Evolutionary conservation across 2,888 invertebrate genomes (phyloP), one percentile per base, ranked within the genome.

Genomic region (Latrodectus elegans): DNA sequence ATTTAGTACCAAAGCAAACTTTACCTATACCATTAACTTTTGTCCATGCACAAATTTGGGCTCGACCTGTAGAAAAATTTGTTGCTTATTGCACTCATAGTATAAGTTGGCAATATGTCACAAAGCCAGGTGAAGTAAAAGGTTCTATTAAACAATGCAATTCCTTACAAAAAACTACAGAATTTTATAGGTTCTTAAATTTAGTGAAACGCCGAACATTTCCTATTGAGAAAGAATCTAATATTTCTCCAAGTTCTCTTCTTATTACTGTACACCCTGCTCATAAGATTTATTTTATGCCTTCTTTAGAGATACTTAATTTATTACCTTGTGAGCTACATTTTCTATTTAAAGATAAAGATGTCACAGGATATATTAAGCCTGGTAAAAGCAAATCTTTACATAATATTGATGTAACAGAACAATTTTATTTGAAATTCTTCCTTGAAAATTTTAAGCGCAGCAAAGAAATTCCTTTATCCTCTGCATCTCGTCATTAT

Each of bases 231-330:
- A 88, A 77, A 65, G 86, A 87, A 17, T 12, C n/a, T 6, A 80
- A 38, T 81, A 60, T 68, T 12, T 22, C 71, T 22, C 49, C 70
- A n/a, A 71, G 17, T 51, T 15, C 78, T 15, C 14, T 70, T 68
- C 49, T 77, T 1, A 49, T 70, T 22, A 68, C 80, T 14, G 17
- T 73, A 53, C 86, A 83, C 22, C 97, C 98, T 8, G 98, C 96
- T 0, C 99, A 99, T 92, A 95, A 95, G 17, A 95, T 99, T 88
- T 95, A 95, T 4, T 93, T 99, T 72, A 93, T 96, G 90, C 96
- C 98, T 51, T 97, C 97, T 0, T 93, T 99, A 22, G 92, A 95
- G 17, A 92, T 99, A 6, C 95, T 95, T 89, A 99, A 99, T 94
- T 94, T 99, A 88, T 94, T 99, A 78, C 99, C 99, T 0, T 92